A percentile compares a stretch with the other conserved stretches of the same genome.
Evolutionary conservation across 2,797 vertebrate species (phyloP).

Genomic region (Esox lucius): DNA sequence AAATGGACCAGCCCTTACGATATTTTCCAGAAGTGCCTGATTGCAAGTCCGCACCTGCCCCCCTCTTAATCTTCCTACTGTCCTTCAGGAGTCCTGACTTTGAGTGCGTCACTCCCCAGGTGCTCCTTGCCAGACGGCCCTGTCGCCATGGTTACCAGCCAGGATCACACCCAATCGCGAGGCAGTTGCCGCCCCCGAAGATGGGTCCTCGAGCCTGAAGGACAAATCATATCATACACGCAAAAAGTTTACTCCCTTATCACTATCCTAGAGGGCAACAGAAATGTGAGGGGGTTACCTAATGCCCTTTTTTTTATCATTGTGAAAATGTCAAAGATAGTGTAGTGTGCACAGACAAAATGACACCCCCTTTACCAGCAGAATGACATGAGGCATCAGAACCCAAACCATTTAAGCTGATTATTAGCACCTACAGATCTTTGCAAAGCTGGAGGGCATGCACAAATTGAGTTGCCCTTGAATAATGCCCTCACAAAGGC

Average conservation of each 20-base stretch:
- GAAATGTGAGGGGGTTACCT: not conserved
- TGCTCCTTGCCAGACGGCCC: constrained; percentile 32
- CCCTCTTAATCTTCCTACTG: not conserved
- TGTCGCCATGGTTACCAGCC: constrained; percentile 43
- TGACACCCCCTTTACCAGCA: not conserved
- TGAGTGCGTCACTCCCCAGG: constrained; percentile 44
- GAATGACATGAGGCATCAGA: not conserved
- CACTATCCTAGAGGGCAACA: not conserved
- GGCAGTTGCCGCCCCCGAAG: constrained; percentile 11
- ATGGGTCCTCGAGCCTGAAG: not conserved
- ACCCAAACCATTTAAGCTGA: not conserved
- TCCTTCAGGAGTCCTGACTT: constrained; percentile 48
- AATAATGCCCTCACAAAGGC: not conserved
- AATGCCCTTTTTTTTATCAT: not conserved
- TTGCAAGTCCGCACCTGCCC: not conserved
- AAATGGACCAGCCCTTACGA: not conserved
- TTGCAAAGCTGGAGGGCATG: too few species aligned
- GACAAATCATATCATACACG: not conserved
- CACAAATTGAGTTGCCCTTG: not conserved
- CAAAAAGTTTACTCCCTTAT: not conserved
- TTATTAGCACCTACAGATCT: not conserved
- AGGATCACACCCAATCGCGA: constrained; percentile 41
- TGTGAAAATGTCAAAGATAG: not conserved
- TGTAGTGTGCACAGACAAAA: not conserved
- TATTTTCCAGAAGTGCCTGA: too few species aligned